phyloP scores from a whole-genome alignment of 2,113 vertebrate species.

The Triplophysa rosa region DNA sequence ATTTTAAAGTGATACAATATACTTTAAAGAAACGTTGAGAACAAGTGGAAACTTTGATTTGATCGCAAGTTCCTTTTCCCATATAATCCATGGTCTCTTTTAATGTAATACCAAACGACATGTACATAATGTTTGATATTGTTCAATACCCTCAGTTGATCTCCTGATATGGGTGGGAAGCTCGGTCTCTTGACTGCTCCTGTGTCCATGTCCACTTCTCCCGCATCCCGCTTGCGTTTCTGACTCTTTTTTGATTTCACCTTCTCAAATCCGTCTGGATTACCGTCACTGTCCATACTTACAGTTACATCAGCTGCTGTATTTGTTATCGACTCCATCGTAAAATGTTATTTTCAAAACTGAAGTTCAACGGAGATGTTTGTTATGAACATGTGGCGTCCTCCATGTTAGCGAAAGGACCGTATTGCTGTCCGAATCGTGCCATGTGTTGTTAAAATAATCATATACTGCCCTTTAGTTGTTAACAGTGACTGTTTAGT shows the following conservation, averaged over 20 bases:
- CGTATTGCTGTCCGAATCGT: neutral
- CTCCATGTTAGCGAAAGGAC: constrained; percentile 65
- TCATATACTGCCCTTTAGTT: neutral
- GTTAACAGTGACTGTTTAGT: neutral
- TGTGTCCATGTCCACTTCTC: constrained; percentile 75
- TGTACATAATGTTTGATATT: neutral
- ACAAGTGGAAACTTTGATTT: neutral
- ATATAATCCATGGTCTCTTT: too few relatives aligned
- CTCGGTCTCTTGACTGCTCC: constrained; percentile 81
- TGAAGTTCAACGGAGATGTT: neutral
- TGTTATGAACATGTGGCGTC: constrained; percentile 4
- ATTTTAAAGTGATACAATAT: too few relatives aligned
- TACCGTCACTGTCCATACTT: constrained; percentile 18
- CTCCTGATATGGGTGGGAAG: constrained; percentile 83
- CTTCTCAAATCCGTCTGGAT: constrained; percentile 69
- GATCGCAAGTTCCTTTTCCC: neutral
- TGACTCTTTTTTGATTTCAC: constrained; percentile 72
- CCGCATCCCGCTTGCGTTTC: constrained; percentile 69
- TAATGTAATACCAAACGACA: too few relatives aligned
- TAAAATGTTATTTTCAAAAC: neutral
- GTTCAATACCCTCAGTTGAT: constrained; percentile 76
- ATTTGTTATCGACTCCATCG: constrained; percentile 58
- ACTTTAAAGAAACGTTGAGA: neutral
- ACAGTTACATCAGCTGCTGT: neutral
- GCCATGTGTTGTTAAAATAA: constrained; percentile 45